Percentiles rank a stretch among this genome's conserved stretches.
Evolutionary conservation across 2,113 vertebrate species (phyloP).

Genomic region (Carettochelys insculpta): DNA sequence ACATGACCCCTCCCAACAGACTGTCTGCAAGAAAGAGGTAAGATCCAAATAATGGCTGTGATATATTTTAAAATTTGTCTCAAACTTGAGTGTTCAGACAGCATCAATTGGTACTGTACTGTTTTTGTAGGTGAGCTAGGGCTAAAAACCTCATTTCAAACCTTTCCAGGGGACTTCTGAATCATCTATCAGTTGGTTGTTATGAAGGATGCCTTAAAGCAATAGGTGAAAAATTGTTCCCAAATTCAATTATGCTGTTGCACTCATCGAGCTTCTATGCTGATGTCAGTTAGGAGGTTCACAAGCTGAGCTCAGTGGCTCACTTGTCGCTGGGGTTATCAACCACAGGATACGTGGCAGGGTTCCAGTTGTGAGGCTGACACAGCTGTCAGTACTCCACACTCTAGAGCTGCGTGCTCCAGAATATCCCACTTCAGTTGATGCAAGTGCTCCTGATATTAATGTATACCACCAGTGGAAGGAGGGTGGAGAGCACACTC

Average conservation of each 20-base stretch:
- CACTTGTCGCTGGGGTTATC: no score
- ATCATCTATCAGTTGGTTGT: neutral
- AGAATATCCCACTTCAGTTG: no score
- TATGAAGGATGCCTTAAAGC: neutral
- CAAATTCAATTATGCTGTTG: neutral
- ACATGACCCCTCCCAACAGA: neutral
- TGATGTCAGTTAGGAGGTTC: neutral
- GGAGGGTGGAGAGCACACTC: no score
- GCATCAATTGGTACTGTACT: constrained; percentile 9
- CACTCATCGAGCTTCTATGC: no score
- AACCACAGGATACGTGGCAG: no score
- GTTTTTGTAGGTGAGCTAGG: neutral
- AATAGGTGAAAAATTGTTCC: neutral
- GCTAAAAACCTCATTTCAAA: constrained; percentile 22
- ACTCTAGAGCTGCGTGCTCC: no score
- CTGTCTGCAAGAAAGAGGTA: neutral
- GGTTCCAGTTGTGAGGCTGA: no score
- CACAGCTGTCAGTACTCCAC: no score
- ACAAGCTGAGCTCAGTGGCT: no score
- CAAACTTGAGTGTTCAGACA: neutral
- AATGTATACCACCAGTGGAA: no score
- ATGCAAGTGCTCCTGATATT: no score
- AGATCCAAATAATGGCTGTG: neutral
- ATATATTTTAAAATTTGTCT: constrained; percentile 35
- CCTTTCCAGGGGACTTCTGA: neutral